phyloP scores from a whole-genome alignment of 2,797 vertebrate genomes.

The Eupleurogrammus muticus region DNA sequence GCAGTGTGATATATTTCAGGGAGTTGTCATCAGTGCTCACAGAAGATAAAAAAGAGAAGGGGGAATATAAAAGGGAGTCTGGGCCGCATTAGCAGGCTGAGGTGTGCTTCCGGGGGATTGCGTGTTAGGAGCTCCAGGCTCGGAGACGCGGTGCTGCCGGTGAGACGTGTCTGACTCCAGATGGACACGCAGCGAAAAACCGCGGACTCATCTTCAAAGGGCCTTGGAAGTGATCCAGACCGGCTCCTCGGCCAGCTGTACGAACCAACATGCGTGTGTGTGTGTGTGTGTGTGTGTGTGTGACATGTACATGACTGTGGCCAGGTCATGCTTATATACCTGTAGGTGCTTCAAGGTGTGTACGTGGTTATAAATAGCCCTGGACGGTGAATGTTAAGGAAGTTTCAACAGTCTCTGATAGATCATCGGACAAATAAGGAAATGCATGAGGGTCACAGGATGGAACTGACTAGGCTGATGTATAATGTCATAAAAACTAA shows the following conservation, averaged over 20 bases:
- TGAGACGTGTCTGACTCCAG: constrained; percentile 62
- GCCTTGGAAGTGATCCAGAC: constrained; percentile 55
- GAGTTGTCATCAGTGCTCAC: constrained; percentile 45
- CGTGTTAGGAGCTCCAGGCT: constrained; percentile 52
- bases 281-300: no score
- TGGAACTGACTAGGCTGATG: background rate
- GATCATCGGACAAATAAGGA: constrained; percentile 32
- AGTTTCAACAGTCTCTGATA: constrained; percentile 44
- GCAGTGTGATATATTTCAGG: constrained; percentile 10
- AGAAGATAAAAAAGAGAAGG: constrained; percentile 19
- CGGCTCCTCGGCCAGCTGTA: constrained; percentile 51
- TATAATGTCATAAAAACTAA: background rate
- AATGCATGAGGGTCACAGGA: background rate
- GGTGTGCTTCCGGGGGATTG: constrained; percentile 64
- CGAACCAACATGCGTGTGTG: constrained; percentile 30
- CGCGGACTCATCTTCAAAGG: constrained; percentile 68
- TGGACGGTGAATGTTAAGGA: constrained; percentile 69
- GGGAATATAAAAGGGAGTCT: constrained; percentile 37
- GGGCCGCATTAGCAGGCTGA: constrained; percentile 64
- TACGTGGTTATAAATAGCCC: constrained; percentile 71
- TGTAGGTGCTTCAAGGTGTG: constrained; percentile 7
- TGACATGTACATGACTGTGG: constrained; percentile 39
- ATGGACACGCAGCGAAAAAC: constrained; percentile 54
- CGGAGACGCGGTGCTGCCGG: constrained; percentile 50
- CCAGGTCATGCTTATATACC: constrained; percentile 17